Conservation (phyloP, 2,797 vertebrate species). For the Tauraco hartlaubi region DNA sequence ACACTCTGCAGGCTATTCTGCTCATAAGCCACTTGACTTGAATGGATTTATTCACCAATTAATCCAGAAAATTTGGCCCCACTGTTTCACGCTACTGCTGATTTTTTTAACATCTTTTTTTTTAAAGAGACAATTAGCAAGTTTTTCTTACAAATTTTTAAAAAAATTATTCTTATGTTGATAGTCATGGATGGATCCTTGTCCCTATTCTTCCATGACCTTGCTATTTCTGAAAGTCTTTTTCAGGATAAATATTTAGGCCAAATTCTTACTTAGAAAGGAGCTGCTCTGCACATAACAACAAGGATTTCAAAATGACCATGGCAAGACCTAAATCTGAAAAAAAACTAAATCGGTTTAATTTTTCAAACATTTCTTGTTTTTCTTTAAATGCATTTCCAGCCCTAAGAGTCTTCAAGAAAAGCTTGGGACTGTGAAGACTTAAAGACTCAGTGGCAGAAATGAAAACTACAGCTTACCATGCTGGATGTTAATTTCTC, state of each 20-base stretch:
- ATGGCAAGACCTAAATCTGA: not conserved
- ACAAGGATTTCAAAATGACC: not conserved
- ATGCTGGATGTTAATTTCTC: not conserved
- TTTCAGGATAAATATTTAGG: slow-evolving; percentile 44
- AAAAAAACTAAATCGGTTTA: not conserved
- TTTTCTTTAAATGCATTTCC: not conserved
- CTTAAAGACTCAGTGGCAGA: not conserved
- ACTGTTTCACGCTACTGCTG: not conserved
- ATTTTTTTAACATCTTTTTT: not conserved
- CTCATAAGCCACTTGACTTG: not conserved
- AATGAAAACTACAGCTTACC: not conserved
- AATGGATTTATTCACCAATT: not conserved
- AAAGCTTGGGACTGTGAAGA: not conserved
- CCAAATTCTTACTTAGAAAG: not conserved
- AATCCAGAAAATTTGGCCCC: not conserved
- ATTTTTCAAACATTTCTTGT: not conserved
- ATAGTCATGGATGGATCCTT: slow-evolving; percentile 19
- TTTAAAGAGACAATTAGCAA: not conserved
- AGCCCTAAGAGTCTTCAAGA: not conserved
- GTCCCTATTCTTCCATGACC: slow-evolving; percentile 27
- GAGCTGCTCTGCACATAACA: not conserved
- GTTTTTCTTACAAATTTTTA: not conserved
- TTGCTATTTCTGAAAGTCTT: slow-evolving; percentile 49
- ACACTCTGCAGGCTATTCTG: not conserved
- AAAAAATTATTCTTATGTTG: not conserved